Conservation (phyloP, 2,797 vertebrate genomes). For the Sebastes glaucus region DNA sequence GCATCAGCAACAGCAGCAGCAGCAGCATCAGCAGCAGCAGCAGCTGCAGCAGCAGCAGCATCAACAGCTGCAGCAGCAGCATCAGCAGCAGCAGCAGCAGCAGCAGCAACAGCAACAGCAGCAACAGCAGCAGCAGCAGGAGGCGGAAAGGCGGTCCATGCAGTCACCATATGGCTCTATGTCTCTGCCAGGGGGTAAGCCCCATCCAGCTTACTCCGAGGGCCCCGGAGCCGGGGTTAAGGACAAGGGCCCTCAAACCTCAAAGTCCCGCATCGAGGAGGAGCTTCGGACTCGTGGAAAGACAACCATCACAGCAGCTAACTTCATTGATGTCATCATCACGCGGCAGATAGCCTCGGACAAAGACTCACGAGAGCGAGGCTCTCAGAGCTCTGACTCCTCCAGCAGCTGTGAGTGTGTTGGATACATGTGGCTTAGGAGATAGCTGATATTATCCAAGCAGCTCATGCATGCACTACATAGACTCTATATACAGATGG, state of each 20-base stretch:
- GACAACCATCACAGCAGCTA: slow-evolving; percentile 98
- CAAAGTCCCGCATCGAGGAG: slow-evolving; percentile 96
- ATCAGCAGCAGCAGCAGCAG: too few relatives aligned
- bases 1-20: slow-evolving; percentile 58
- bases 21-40: slow-evolving; percentile 17
- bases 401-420: slow-evolving; percentile 93
- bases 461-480: neutral
- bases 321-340: slow-evolving; percentile 99
- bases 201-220: slow-evolving; percentile 87
- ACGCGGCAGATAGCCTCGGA: slow-evolving; percentile 97
- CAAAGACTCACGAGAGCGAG: slow-evolving; percentile 94
- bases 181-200: slow-evolving; percentile 88
- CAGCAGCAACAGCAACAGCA: accelerated
- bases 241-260: slow-evolving; percentile 91
- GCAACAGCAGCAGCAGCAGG: slow-evolving; percentile 73
- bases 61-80: accelerated
- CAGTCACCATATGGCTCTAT: slow-evolving; percentile 89
- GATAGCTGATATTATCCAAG: neutral
- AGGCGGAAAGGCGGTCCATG: slow-evolving; percentile 89
- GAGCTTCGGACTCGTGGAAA: slow-evolving; percentile 96
- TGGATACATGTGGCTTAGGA: neutral
- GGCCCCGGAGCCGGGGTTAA: slow-evolving; percentile 80
- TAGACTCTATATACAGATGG: too few relatives aligned
- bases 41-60: slow-evolving; percentile 76
- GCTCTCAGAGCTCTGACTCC: slow-evolving; percentile 96